Percentiles rank a stretch among this genome's conserved stretches.
phyloP scores from a whole-genome alignment of 2,113 vertebrate genomes.

The Oreochromis niloticus region DNA sequence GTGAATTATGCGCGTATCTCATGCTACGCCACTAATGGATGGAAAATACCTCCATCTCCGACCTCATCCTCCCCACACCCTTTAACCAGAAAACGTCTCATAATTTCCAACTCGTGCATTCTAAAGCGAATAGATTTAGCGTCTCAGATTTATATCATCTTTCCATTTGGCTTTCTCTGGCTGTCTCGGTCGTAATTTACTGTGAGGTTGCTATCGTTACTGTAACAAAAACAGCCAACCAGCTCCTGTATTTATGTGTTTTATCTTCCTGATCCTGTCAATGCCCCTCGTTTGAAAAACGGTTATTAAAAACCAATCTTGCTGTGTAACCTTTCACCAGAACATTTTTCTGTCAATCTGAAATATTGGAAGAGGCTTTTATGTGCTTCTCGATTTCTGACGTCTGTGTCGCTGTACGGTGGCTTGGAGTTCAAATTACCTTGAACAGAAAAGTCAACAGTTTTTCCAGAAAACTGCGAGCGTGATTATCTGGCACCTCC shows the following conservation, averaged over 20 bases:
- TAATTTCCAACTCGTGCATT: slow-evolving; percentile 53
- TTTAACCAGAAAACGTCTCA: slow-evolving; percentile 49
- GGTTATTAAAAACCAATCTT: slow-evolving; percentile 21
- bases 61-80: slow-evolving; percentile 56
- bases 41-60: slow-evolving; percentile 61
- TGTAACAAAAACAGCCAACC: slow-evolving; percentile 53
- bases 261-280: slow-evolving; percentile 27
- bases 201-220: slow-evolving; percentile 52
- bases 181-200: slow-evolving; percentile 49
- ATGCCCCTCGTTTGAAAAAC: not conserved
- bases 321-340: slow-evolving; percentile 1
- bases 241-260: slow-evolving; percentile 33
- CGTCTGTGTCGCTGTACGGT: slow-evolving; percentile 1
- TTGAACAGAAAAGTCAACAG: slow-evolving; percentile 36
- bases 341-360: slow-evolving; percentile 10
- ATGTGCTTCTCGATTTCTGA: slow-evolving; percentile 3
- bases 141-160: slow-evolving; percentile 66
- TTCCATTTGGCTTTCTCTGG: slow-evolving; percentile 59
- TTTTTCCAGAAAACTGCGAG: slow-evolving; percentile 39
- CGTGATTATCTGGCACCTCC: slow-evolving; percentile 39
- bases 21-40: slow-evolving; percentile 64
- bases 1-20: slow-evolving; percentile 61
- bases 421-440: slow-evolving; percentile 40
- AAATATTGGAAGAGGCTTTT: slow-evolving; percentile 1
- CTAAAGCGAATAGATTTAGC: slow-evolving; percentile 56